Evolutionary conservation across 2,113 vertebrate genomes (phyloP).

Genomic region (Eclectus roratus): DNA sequence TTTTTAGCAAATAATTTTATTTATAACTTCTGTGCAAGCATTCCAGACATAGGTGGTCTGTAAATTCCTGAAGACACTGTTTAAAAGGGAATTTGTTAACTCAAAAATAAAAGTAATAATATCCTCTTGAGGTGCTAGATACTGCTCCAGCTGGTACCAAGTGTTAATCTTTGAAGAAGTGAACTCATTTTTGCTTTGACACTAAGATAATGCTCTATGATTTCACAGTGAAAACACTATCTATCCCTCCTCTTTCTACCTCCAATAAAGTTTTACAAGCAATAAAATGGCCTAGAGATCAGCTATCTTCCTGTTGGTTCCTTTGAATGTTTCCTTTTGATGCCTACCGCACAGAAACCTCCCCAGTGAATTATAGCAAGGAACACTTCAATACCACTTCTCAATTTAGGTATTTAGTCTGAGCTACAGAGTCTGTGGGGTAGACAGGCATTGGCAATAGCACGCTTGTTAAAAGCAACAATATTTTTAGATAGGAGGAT

Average conservation of each 20-base stretch:
- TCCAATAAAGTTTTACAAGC: slow-evolving; percentile 63
- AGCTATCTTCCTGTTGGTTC: neutral
- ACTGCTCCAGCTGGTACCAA: slow-evolving; percentile 64
- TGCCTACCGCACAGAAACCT: slow-evolving; percentile 26
- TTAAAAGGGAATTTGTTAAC: slow-evolving; percentile 60
- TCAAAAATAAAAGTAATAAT: neutral
- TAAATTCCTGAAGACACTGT: slow-evolving; percentile 48
- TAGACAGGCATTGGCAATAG: neutral
- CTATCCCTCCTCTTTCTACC: neutral
- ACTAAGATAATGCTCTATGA: slow-evolving; percentile 52
- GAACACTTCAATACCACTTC: neutral
- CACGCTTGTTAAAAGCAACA: neutral
- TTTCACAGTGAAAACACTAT: slow-evolving; percentile 41
- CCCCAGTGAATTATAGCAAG: neutral
- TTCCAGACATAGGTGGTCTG: slow-evolving; percentile 70
- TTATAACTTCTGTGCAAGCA: slow-evolving; percentile 62
- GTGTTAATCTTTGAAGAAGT: slow-evolving; percentile 39
- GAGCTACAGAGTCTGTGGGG: neutral
- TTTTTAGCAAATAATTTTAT: slow-evolving; percentile 70
- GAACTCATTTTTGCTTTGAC: slow-evolving; percentile 56
- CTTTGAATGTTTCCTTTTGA: slow-evolving; percentile 39
- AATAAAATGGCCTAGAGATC: slow-evolving; percentile 33
- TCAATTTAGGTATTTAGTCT: neutral
- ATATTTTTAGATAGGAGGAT: neutral
- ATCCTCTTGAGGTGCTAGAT: slow-evolving; percentile 25